Base-by-base conservation (phyloP, 2,888 invertebrate genomes). In the Tortricodes alternella region DNA sequence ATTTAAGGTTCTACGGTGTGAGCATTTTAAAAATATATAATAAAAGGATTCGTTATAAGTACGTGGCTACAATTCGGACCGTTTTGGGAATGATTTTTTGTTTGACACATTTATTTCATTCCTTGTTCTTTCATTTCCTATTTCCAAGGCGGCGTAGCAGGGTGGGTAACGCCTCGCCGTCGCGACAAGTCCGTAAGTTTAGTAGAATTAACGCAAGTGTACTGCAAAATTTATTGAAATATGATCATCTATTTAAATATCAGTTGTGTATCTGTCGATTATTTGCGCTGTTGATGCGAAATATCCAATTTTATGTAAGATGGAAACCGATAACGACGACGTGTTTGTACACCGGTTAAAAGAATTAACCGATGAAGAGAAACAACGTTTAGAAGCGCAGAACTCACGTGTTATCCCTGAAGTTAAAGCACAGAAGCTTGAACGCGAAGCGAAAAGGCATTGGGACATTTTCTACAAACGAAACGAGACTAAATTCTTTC, bases 381-480 rank as follows among this genome's bases (percentile, higher is more conserved):
- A 89, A 39, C 80, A 85, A 35, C 92, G 91, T 58, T 88, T 98
- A 29, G 84, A 91, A 34, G 89, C 89, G 1, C 97, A 97, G 84
- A 93, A 97, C 76, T 73, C 74, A 0, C 77, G 89, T 11, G 19
- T 87, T 7, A 78, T 90, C 43, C 83, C 96, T 0, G 93, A 94
- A 67, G 94, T 94, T 66, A 95, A 95, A 75, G 97, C 96, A 1
- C 86, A 88, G 1, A 94, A 95, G 76, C 79, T 98, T 2, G 98
- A 98, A 78, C 85, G 84, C 39, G 94, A 98, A 69, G 96, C 98
- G 0, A 94, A 94, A 71, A 95, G 96, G 60, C 94, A 98, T 75
- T 99, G 99, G 99, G 99, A 99, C 82, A 89, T 98, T 49, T 99
- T 99, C 83, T 99, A 99, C 80, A 98, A 98, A 83, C 91, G 98